Conservation (phyloP, 2,888 invertebrate species). For the Stegophylla sp. region DNA sequence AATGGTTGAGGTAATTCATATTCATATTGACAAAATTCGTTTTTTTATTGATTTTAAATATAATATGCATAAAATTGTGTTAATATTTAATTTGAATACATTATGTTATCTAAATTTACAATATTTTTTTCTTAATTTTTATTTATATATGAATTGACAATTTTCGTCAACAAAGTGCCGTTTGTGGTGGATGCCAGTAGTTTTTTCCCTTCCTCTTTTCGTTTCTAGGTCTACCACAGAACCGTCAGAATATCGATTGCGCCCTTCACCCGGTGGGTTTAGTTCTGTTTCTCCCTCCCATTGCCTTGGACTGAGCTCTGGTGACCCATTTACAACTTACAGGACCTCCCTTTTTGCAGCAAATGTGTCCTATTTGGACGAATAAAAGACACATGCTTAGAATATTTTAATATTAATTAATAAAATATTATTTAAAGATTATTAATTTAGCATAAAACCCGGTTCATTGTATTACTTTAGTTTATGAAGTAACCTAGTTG, state of each 20-base stretch:
- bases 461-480: neutral
- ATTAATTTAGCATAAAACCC: too few relatives aligned
- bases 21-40: too few relatives aligned
- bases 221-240: slow-evolving; percentile 44
- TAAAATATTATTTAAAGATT: neutral
- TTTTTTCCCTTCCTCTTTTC: slow-evolving; percentile 19
- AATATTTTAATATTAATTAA: neutral
- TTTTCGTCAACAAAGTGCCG: slow-evolving; percentile 14
- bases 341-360: slow-evolving; percentile 33
- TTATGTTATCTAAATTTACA: too few relatives aligned
- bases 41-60: too few relatives aligned
- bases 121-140: too few relatives aligned
- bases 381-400: neutral
- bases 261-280: slow-evolving; percentile 58
- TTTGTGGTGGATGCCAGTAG: slow-evolving; percentile 35
- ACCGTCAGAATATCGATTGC: slow-evolving; percentile 54
- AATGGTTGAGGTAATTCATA: too few relatives aligned
- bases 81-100: too few relatives aligned
- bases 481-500: neutral
- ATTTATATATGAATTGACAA: too few relatives aligned
- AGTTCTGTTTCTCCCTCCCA: slow-evolving; percentile 20
- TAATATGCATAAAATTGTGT: too few relatives aligned
- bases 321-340: slow-evolving; percentile 51
- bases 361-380: slow-evolving; percentile 7
- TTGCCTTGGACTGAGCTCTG: slow-evolving; percentile 43